Evolutionary conservation across 2,888 invertebrate genomes (phyloP), one percentile per base, ranked within the genome.

Genomic region (Labia minor): DNA sequence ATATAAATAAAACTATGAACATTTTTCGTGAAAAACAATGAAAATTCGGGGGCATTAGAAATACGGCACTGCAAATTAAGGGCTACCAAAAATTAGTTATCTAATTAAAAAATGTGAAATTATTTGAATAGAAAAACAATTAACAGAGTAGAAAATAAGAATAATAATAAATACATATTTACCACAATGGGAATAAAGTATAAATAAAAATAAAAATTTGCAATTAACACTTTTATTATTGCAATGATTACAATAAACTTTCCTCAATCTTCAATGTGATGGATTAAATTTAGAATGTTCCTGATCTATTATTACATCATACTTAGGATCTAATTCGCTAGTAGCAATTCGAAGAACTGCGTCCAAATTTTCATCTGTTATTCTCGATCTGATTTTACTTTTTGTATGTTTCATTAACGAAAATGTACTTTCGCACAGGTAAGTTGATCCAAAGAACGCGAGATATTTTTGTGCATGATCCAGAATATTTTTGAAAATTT

Each of bases 361-460:
- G 61, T 67, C 65, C 33, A 67, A 61, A 67, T 67, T 67, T 67
- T 67, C 67, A 33, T 67, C 67, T 49, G 67, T 67, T 49, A 67
- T 65, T 65, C 61, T 37, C 61, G 67, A 65, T 67, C 67, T 21
- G 65, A 65, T 65, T 67, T 67, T 67, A 65, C 49, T 65, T 67
- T 67, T 67, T 61, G 64, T 67, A 65, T 19, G 65, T 62, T 61
- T 37, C 68, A 68, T 68, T 68, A 66, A 65, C 19, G 68, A 68
- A 66, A 68, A 66, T 62, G 68, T 66, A 63, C 37, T 62, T 68
- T 68, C 68, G 37, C 68, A 68, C 18, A 66, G 16, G 66, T 66
- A 68, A 21, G 64, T 68, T 62, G 63, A 65, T 19, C 63, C 62
- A 64, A 66, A 66, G 26, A 68, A 65, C 66, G 26, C 65, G 14